Percentiles rank a stretch among this genome's conserved stretches.
These are phyloP conservation scores for Syrphus vitripennis DNA, from an alignment of 2,888 invertebrate genomes.

Conservation along the genomic window DNA sequence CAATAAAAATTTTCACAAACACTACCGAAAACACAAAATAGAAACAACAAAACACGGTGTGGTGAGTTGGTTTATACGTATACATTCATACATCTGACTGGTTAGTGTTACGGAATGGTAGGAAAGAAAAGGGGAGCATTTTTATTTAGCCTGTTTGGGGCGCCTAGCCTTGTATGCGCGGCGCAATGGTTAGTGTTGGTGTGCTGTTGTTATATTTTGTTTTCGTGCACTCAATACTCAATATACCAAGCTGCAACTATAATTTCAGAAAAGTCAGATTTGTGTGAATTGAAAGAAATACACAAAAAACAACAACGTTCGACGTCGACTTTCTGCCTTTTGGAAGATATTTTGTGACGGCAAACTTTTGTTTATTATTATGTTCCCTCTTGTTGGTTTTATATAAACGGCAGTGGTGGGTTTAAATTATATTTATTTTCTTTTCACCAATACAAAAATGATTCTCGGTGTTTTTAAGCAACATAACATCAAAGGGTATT, in stretches of 20 bases:
- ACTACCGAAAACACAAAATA: not conserved
- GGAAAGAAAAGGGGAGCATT: not conserved
- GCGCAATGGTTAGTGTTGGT: conserved; percentile 4
- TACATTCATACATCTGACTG: not conserved
- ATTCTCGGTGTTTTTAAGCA: not conserved
- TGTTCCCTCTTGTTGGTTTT: not conserved
- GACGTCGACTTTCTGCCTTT: not conserved
- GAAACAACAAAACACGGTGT: conserved; percentile 11
- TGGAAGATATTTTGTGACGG: conserved; percentile 28
- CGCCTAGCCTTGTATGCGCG: conserved; percentile 47
- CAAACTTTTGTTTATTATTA: conserved; percentile 2
- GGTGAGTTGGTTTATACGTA: conserved; percentile 36
- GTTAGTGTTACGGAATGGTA: not conserved
- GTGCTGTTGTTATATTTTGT: conserved; percentile 5
- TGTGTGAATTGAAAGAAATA: not conserved
- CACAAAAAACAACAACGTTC: not conserved
- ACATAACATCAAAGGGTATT: too few species aligned
- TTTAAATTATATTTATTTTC: not conserved
- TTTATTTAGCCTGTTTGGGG: conserved; percentile 1
- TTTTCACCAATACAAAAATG: not conserved
- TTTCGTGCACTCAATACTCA: conserved; percentile 27
- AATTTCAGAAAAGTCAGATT: conserved; percentile 24
- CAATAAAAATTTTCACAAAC: not conserved
- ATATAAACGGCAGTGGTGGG: not conserved
- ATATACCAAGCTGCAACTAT: conserved; percentile 10